These are phyloP conservation scores for Montipora cactus DNA, from an alignment of 64 coral and sea anemone genomes.

Conservation along the genomic window DNA sequence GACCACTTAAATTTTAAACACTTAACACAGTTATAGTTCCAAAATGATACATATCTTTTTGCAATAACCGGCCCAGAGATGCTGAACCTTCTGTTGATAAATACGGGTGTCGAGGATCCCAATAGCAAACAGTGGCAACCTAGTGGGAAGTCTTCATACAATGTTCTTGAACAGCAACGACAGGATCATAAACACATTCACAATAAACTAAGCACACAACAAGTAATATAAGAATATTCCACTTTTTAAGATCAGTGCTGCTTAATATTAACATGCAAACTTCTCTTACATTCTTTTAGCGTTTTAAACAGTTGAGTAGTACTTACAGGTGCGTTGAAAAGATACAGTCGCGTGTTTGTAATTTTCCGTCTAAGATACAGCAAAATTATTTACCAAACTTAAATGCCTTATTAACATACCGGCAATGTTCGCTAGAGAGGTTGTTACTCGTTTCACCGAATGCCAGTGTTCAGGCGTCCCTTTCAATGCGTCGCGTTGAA, in stretches of 20 bases:
- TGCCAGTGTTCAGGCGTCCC: no score
- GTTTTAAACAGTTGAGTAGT: neutral
- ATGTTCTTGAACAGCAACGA: neutral
- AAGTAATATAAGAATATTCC: neutral
- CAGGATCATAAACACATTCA: neutral
- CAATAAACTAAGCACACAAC: neutral
- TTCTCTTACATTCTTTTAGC: no score
- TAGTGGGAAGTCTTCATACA: neutral
- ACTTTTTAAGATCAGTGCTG: neutral
- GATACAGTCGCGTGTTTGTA: neutral
- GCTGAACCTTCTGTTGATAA: neutral
- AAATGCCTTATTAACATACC: neutral
- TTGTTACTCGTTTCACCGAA: no score
- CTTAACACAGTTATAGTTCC: neutral
- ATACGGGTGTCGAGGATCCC: neutral
- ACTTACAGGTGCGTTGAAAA: neutral
- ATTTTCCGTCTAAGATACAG: neutral
- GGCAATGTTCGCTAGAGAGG: no score
- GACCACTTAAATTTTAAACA: no score
- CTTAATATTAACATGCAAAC: no score
- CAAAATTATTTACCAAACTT: neutral
- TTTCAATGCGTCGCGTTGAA: no score
- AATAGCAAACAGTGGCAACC: neutral
- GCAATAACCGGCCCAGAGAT: neutral
- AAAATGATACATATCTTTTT: neutral